Conservation (phyloP, 2,797 vertebrate genomes). For the Kryptopterus vitreolus region DNA sequence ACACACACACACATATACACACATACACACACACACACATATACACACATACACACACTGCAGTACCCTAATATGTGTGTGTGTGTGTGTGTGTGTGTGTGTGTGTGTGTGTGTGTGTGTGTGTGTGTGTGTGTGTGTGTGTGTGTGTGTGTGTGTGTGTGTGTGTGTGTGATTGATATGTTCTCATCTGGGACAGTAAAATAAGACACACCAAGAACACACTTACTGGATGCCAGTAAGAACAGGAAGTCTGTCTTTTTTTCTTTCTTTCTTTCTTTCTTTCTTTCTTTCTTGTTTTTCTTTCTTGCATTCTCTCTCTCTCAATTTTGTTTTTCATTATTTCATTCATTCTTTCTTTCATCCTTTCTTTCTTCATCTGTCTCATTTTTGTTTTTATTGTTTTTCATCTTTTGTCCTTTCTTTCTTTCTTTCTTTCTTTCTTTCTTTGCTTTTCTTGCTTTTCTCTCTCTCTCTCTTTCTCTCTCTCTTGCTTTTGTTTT, state of each 20-base stretch:
- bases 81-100: slow-evolving; percentile 40
- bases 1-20: too few relatives aligned
- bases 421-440: neutral
- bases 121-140: slow-evolving; percentile 46
- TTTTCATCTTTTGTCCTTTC: neutral
- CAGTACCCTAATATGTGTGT: slow-evolving; percentile 28
- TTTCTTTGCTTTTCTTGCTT: neutral
- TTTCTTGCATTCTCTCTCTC: neutral
- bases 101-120: slow-evolving; percentile 43
- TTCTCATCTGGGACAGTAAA: slow-evolving; percentile 83
- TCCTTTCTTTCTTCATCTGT: neutral
- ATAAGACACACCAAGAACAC: slow-evolving; percentile 70
- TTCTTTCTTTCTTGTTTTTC: neutral
- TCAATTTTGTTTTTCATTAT: too few relatives aligned
- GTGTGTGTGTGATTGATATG: slow-evolving; percentile 63
- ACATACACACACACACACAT: too few relatives aligned
- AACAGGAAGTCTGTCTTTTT: neutral
- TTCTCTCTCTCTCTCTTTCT: neutral
- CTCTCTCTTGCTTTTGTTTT: too few relatives aligned
- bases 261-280: neutral
- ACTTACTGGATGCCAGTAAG: neutral
- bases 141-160: slow-evolving; percentile 47
- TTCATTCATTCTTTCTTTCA: too few relatives aligned
- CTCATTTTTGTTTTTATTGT: neutral
- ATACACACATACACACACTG: too few relatives aligned